These are phyloP conservation scores for Campylomormyrus tamandua DNA, from an alignment of 2,113 vertebrate species.

Conservation along the genomic window DNA sequence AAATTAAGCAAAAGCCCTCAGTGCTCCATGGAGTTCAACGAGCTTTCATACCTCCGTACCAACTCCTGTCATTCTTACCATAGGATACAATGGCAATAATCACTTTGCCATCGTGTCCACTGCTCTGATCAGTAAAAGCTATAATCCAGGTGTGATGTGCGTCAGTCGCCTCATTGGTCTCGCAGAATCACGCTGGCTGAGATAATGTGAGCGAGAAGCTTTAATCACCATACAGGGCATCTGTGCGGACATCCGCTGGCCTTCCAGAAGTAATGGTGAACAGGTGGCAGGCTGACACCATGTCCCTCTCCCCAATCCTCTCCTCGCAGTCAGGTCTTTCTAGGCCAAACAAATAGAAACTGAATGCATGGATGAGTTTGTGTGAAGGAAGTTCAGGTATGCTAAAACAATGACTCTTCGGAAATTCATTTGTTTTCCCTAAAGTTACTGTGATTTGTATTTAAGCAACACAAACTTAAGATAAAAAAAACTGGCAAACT, in stretches of 20 bases:
- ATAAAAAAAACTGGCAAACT: not conserved
- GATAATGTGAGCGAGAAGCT: not conserved
- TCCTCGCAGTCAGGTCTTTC: conserved; percentile 51
- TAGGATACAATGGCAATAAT: not conserved
- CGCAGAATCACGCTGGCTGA: not conserved
- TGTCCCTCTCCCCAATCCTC: conserved; percentile 14
- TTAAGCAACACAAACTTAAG: not conserved
- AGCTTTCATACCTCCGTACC: not conserved
- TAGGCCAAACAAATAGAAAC: conserved; percentile 49
- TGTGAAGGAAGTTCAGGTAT: conserved; percentile 18
- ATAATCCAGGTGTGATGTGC: not conserved
- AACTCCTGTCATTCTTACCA: not conserved
- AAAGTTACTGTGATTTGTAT: not conserved
- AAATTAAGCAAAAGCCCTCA: conserved; percentile 18
- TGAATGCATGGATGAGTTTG: conserved; percentile 39
- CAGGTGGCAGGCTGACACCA: not conserved
- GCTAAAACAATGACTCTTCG: not conserved
- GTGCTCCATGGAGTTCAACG: not conserved
- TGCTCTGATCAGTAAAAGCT: not conserved
- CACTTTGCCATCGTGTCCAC: not conserved
- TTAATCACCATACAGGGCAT: conserved; percentile 6
- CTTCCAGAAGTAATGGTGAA: not conserved
- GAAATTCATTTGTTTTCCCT: not conserved
- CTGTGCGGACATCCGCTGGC: not conserved
- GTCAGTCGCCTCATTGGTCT: not conserved